phyloP scores from a whole-genome alignment of 2,797 vertebrate species.

The Falco naumanni region DNA sequence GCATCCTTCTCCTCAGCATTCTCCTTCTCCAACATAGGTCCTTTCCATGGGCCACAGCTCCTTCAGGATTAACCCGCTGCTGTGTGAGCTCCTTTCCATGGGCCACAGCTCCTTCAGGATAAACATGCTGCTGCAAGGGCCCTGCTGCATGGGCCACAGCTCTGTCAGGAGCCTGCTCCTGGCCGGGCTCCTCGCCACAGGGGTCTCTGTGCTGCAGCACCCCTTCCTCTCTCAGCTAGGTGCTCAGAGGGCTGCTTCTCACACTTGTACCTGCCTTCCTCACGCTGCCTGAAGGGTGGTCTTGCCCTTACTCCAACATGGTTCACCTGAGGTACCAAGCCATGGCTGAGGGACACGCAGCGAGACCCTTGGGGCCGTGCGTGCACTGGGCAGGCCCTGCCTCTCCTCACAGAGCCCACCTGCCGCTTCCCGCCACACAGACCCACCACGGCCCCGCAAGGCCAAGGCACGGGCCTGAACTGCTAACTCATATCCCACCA shows the following conservation, averaged over 20 bases:
- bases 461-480: fast-evolving
- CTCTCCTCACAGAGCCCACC: fast-evolving
- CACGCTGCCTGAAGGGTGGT: fast-evolving
- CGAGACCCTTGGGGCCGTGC: fast-evolving
- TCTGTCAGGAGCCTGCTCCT: no score
- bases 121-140: fast-evolving
- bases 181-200: fast-evolving
- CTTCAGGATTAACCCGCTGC: no score
- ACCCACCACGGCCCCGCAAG: fast-evolving
- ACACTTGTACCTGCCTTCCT: fast-evolving
- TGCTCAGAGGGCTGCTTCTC: fast-evolving
- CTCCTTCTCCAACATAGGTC: fast-evolving
- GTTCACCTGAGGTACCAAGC: fast-evolving
- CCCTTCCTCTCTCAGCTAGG: fast-evolving
- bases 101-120: fast-evolving
- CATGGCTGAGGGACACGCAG: fast-evolving
- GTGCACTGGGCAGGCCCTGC: fast-evolving
- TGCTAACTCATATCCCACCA: fast-evolving
- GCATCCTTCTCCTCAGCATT: not conserved
- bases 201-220: fast-evolving
- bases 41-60: fast-evolving
- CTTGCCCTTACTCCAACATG: no score
- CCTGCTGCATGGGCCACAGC: fast-evolving
- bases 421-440: fast-evolving
- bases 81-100: not conserved